A percentile compares a stretch with the other conserved stretches of the same genome.
These are phyloP conservation scores for Rhinogobius similis DNA, from an alignment of 2,113 vertebrate genomes.

Conservation along the genomic window DNA sequence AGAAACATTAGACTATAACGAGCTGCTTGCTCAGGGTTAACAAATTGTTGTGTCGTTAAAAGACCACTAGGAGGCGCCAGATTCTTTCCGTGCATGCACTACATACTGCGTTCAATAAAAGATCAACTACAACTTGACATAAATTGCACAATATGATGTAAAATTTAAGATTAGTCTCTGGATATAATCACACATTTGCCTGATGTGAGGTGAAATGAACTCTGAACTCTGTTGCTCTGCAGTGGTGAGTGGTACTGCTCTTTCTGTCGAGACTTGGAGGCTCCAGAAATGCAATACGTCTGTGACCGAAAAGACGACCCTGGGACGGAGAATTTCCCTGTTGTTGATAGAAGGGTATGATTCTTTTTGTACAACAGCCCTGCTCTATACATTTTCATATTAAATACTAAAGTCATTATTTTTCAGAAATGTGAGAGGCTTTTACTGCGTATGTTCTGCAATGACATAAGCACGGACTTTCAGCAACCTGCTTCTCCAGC, in stretches of 20 bases:
- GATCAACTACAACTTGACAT: background rate
- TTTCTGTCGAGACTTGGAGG: slow-evolving; percentile 85
- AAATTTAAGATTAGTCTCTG: background rate
- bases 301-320: slow-evolving; percentile 75
- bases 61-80: background rate
- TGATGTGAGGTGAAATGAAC: background rate
- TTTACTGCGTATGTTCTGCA: slow-evolving; percentile 89
- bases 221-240: slow-evolving; percentile 20
- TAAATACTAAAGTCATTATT: background rate
- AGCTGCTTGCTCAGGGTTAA: too few relatives aligned
- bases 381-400: background rate
- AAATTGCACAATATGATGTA: background rate
- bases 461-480: slow-evolving; percentile 93
- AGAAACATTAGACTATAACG: too few relatives aligned
- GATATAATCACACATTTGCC: background rate
- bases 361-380: background rate
- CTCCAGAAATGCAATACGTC: slow-evolving; percentile 89
- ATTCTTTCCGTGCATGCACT: background rate
- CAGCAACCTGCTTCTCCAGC: slow-evolving; percentile 89
- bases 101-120: background rate
- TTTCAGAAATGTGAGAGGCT: slow-evolving; percentile 90
- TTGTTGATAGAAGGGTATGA: slow-evolving; percentile 83
- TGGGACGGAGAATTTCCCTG: slow-evolving; percentile 61
- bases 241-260: slow-evolving; percentile 97
- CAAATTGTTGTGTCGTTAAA: background rate